Evolutionary conservation across 2,797 vertebrate species (phyloP).

Genomic region (Oryzias sinensis): DNA sequence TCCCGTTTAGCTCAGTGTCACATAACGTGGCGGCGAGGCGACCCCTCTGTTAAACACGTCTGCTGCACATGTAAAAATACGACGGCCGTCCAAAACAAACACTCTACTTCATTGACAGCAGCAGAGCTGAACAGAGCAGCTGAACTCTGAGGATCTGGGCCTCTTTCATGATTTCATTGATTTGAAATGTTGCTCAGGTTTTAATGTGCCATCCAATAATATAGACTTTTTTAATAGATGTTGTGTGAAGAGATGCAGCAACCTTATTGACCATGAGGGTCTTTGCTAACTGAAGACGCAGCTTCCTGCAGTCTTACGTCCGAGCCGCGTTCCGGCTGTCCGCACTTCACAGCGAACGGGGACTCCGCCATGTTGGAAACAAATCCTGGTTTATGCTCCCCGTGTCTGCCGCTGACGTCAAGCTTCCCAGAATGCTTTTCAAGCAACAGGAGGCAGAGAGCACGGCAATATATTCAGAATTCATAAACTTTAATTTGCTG

Average conservation of each 20-base stretch:
- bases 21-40: constrained; percentile 74
- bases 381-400: constrained; percentile 59
- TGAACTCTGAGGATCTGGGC: constrained; percentile 29
- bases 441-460: constrained; percentile 32
- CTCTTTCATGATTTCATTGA: not conserved
- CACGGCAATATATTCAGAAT: constrained; percentile 26
- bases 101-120: constrained; percentile 59
- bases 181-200: constrained; percentile 12
- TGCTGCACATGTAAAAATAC: constrained; percentile 79
- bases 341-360: constrained; percentile 47
- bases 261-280: too few species aligned
- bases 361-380: constrained; percentile 23
- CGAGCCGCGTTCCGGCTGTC: constrained; percentile 51
- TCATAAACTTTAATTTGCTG: constrained; percentile 63
- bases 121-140: constrained; percentile 54
- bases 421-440: constrained; percentile 50
- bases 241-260: too few species aligned
- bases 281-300: too few species aligned
- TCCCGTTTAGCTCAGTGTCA: constrained; percentile 78
- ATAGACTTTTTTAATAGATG: too few species aligned
- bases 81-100: constrained; percentile 76
- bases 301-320: constrained; percentile 32
- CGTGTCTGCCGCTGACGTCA: constrained; percentile 56
- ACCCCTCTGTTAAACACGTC: constrained; percentile 71
- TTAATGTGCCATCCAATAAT: not conserved